phyloP scores from a whole-genome alignment of 2,113 vertebrate genomes.

The Bucco capensis region DNA sequence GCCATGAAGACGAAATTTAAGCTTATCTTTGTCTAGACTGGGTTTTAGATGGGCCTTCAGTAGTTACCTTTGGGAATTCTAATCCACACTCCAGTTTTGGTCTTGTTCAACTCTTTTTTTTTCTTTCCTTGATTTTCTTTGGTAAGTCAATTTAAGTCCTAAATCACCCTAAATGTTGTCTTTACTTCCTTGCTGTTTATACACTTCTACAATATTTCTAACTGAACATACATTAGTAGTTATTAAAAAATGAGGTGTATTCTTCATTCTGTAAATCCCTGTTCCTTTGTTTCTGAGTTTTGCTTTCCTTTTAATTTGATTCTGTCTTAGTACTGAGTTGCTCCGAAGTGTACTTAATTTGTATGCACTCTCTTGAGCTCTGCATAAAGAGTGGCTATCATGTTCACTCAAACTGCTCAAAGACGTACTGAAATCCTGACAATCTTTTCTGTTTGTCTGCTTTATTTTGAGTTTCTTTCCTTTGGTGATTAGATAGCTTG shows the following conservation, averaged over 20 bases:
- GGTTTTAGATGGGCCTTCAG: conserved; percentile 20
- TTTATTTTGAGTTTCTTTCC: conserved; percentile 24
- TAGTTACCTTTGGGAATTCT: background rate
- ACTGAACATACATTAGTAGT: background rate
- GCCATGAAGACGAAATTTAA: conserved; percentile 5
- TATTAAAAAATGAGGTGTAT: conserved; percentile 3
- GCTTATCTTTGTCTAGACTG: conserved; percentile 26
- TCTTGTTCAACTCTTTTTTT: background rate
- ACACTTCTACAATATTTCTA: background rate
- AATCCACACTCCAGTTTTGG: background rate
- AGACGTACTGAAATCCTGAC: conserved; percentile 19
- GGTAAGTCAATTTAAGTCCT: background rate
- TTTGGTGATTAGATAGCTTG: conserved; percentile 26
- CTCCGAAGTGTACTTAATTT: conserved; percentile 1
- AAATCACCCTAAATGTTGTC: conserved; percentile 4
- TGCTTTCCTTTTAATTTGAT: background rate
- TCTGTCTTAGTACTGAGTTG: background rate
- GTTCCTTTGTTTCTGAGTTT: conserved; percentile 20
- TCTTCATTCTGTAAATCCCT: background rate
- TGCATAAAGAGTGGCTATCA: background rate
- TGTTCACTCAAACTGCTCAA: background rate
- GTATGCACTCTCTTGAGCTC: background rate
- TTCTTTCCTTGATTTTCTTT: conserved; percentile 18
- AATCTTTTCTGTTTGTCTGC: background rate
- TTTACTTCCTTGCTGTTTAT: background rate